Percentiles rank a stretch among this genome's conserved stretches.
phyloP scores from a whole-genome alignment of 2,113 vertebrate genomes.

The Sciurus niger region DNA sequence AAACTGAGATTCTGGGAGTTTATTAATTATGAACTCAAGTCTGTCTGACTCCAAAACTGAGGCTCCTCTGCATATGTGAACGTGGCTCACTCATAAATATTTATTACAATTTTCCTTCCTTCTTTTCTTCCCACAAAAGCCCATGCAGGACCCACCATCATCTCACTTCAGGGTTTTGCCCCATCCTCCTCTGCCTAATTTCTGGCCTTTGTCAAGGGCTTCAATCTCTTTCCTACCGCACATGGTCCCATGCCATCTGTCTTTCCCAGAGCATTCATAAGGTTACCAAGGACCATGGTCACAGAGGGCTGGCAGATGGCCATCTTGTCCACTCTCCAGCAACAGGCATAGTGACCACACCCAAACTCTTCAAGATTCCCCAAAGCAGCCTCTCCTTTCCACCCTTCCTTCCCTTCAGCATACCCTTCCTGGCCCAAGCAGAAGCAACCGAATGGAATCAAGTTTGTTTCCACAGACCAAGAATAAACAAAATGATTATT shows the following conservation, averaged over 20 bases:
- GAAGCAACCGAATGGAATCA: not conserved
- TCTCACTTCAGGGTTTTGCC: not conserved
- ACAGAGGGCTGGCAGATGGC: not conserved
- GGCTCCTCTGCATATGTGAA: not conserved
- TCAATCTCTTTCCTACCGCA: not conserved
- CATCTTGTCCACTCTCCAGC: not conserved
- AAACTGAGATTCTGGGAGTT: constrained; percentile 12
- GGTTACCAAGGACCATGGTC: not conserved
- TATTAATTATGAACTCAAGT: not conserved
- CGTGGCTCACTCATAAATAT: not conserved
- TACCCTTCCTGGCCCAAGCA: not conserved
- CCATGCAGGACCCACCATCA: not conserved
- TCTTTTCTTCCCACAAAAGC: not conserved
- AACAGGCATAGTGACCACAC: not conserved
- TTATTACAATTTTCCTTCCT: not conserved
- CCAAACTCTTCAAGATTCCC: not conserved
- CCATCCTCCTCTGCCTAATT: not conserved
- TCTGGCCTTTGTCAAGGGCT: not conserved
- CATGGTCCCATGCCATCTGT: not conserved
- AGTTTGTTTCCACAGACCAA: not conserved
- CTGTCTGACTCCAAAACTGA: not conserved
- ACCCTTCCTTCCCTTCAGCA: not conserved
- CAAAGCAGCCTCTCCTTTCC: not conserved
- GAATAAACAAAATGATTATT: not conserved
- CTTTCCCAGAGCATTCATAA: not conserved